Evolutionary conservation across 2,888 invertebrate genomes (phyloP).

Genomic region (Hyppa rectilinea): DNA sequence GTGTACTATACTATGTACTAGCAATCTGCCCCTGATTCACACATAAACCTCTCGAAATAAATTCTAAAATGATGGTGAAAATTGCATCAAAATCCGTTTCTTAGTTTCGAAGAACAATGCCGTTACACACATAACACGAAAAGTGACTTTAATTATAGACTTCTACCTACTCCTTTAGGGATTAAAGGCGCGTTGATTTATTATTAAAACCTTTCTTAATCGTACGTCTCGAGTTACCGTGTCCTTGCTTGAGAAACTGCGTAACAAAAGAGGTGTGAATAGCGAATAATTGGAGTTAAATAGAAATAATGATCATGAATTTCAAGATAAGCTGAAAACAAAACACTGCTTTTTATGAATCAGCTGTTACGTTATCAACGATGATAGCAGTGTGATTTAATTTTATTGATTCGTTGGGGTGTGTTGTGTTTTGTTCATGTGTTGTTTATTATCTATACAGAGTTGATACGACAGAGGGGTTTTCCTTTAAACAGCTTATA

Average conservation of each 20-base stretch:
- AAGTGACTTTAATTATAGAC: neutral
- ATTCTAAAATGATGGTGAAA: neutral
- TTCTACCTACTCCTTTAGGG: neutral
- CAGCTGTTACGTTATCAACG: constrained; percentile 47
- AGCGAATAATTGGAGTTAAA: constrained; percentile 46
- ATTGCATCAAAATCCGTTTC: neutral
- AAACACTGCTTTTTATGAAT: constrained; percentile 44
- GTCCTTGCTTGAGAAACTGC: constrained; percentile 36
- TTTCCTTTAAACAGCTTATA: no score
- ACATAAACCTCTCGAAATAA: neutral
- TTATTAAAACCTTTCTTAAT: neutral
- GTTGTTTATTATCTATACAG: no score
- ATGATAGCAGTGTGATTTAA: constrained; percentile 21
- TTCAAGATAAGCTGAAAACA: constrained; percentile 31
- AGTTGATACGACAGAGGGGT: no score
- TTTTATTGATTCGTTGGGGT: constrained; percentile 20
- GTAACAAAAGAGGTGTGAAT: constrained; percentile 40
- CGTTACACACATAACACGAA: neutral
- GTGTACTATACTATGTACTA: neutral
- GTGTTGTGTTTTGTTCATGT: constrained; percentile 8
- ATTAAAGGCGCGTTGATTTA: neutral
- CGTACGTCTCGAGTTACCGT: neutral
- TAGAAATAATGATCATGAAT: neutral
- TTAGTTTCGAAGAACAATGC: neutral
- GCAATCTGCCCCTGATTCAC: neutral